Percentiles rank a stretch among this genome's conserved stretches.
Conservation (phyloP, 2,797 vertebrate species). For the Hippocampus kuda region DNA sequence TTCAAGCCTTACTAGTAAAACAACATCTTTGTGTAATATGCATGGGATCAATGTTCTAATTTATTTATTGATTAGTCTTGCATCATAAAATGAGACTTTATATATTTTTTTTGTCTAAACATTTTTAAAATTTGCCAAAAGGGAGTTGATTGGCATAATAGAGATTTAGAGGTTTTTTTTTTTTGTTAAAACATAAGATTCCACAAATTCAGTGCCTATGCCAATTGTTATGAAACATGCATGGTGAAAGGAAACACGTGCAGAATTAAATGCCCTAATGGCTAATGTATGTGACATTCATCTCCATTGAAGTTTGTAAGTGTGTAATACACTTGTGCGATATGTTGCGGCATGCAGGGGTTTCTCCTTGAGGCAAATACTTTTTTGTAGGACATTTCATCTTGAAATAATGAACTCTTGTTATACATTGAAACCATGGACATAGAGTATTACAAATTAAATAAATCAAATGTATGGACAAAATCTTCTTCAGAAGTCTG, state of each 20-base stretch:
- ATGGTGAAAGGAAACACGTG: slow-evolving; percentile 23
- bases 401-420: slow-evolving; percentile 19
- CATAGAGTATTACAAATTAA: slow-evolving; percentile 36
- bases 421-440: too few relatives aligned
- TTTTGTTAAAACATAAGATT: not conserved
- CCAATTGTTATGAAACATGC: slow-evolving; percentile 28
- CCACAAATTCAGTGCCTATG: slow-evolving; percentile 44
- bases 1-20: slow-evolving; percentile 12
- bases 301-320: slow-evolving; percentile 39
- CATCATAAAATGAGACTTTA: slow-evolving; percentile 36
- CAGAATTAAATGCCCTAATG: slow-evolving; percentile 29
- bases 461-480: slow-evolving; percentile 57
- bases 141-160: not conserved
- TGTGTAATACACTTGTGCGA: slow-evolving; percentile 35
- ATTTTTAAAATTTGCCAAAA: slow-evolving; percentile 3
- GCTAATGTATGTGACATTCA: slow-evolving; percentile 23
- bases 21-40: slow-evolving; percentile 28
- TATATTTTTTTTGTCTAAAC: slow-evolving; percentile 19
- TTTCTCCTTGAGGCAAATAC: slow-evolving; percentile 40
- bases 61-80: slow-evolving; percentile 44
- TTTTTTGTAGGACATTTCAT: slow-evolving; percentile 32
- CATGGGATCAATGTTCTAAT: slow-evolving; percentile 41
- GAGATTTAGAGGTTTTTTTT: slow-evolving; percentile 15
- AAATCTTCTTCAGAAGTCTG: slow-evolving; percentile 9
- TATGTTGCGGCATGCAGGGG: slow-evolving; percentile 32